Evolutionary conservation across 2,113 vertebrate genomes (phyloP), one percentile per base, ranked within the genome.

Genomic region (Anoura caudifer): DNA sequence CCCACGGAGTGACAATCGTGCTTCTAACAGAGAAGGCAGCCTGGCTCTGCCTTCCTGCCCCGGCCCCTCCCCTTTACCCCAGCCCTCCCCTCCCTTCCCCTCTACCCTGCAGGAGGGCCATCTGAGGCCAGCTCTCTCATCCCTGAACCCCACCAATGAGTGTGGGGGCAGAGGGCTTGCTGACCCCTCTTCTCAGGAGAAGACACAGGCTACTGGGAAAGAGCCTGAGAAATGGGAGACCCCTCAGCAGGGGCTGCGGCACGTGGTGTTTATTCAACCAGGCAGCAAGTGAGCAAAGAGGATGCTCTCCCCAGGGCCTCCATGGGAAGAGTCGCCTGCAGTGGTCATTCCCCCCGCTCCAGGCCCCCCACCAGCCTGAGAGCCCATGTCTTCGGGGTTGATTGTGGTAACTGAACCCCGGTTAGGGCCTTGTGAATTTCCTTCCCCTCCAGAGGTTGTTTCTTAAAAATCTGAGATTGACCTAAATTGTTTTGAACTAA

Each of bases 401-500:
- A 94, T 36, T 70, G 54, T 54, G 45, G 83, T n/a, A 91, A 81
- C 33, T 7, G 7, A 56, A 15, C n/a, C 73, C 79, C 87, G 15
- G 15, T 22, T 3, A 43, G 43, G 70, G 56, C 19, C 80, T 83
- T 17, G 17, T 94, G 95, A 67, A 87, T 96, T 95, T 95, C 73
- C 63, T 95, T 83, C 75, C 54, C 56, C 91, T 90, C 69, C 89
- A 94, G 93, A 97, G 79, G 56, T 80, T 93, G 93, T 93, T 89
- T 96, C 63, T 94, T 83, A 94, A 97, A 95, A 94, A 81, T 79
- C 91, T 81, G 33, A 95, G 80, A 56, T 81, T 95, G 90, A 97
- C 95, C 95, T 95, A 95, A 88, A 97, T 95, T 94, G 73, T 91
- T 86, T 10, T 20, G 76, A 95, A 85, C 50, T 33, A 52, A 92